Evolutionary conservation across 2,113 vertebrate species (phyloP).

Genomic region (Sylvia atricapilla): DNA sequence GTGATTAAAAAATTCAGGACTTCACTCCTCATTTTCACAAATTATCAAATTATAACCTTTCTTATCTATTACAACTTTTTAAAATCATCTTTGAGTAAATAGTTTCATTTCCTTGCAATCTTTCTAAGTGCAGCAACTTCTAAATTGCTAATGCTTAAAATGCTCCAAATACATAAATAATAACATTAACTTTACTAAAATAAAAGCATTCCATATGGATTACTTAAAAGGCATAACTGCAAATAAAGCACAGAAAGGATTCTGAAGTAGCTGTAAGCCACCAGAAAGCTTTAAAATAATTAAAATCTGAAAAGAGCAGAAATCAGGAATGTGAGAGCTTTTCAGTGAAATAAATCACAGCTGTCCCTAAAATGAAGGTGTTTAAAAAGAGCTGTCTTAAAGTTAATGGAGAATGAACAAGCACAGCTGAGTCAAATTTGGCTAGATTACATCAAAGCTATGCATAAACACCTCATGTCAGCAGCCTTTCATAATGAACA

Average conservation of each 20-base stretch:
- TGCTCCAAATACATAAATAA: background rate
- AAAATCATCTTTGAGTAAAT: background rate
- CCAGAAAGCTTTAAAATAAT: background rate
- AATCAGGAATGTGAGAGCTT: background rate
- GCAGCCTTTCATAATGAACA: slow-evolving; percentile 3
- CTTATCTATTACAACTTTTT: background rate
- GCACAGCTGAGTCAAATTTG: background rate
- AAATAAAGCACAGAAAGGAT: background rate
- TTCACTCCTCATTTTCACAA: background rate
- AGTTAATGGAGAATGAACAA: background rate
- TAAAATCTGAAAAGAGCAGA: background rate
- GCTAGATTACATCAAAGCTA: background rate
- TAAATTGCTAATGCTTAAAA: background rate
- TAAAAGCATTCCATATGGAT: background rate
- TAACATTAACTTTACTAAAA: background rate
- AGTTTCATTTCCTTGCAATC: background rate
- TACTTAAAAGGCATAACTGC: background rate
- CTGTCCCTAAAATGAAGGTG: background rate
- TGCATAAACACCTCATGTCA: background rate
- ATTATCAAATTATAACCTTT: background rate
- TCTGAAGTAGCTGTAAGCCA: background rate
- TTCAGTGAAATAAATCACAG: slow-evolving; percentile 14
- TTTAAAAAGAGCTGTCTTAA: background rate
- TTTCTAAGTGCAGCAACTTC: background rate
- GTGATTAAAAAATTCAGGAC: background rate